These are phyloP conservation scores for Clarias platycephalus DNA, from an alignment of 2,797 vertebrate species.

Conservation along the genomic window DNA sequence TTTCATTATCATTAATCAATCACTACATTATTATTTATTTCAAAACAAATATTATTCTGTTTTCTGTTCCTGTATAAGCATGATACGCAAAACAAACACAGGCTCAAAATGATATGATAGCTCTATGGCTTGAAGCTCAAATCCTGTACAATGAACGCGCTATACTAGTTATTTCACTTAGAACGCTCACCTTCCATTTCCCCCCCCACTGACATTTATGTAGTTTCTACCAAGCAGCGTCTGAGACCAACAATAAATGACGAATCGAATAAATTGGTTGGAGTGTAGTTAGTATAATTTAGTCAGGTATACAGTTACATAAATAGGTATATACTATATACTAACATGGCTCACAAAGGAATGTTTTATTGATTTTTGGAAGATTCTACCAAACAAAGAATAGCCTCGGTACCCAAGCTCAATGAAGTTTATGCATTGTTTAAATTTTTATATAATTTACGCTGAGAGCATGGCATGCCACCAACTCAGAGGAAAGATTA, in stretches of 20 bases:
- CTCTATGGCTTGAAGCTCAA: no score
- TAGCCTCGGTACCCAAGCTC: not conserved
- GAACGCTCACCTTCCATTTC: not conserved
- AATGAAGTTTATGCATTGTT: not conserved
- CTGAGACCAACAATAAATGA: not conserved
- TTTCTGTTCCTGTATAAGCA: not conserved
- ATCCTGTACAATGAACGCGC: not conserved
- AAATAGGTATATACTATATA: no score
- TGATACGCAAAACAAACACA: not conserved
- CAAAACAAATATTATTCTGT: no score
- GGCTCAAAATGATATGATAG: not conserved
- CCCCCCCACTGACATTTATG: not conserved
- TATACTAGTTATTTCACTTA: not conserved
- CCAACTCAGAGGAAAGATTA: not conserved
- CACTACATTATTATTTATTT: not conserved
- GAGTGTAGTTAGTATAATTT: not conserved
- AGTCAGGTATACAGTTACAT: not conserved
- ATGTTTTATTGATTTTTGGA: not conserved
- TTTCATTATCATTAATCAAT: not conserved
- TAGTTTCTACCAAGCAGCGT: not conserved
- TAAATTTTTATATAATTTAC: not conserved
- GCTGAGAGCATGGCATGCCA: not conserved
- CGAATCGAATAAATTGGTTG: not conserved
- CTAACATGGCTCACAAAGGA: not conserved
- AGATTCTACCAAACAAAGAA: no score